phyloP scores from a whole-genome alignment of 2,888 invertebrate species.

The Euspilapteryx auroguttella region DNA sequence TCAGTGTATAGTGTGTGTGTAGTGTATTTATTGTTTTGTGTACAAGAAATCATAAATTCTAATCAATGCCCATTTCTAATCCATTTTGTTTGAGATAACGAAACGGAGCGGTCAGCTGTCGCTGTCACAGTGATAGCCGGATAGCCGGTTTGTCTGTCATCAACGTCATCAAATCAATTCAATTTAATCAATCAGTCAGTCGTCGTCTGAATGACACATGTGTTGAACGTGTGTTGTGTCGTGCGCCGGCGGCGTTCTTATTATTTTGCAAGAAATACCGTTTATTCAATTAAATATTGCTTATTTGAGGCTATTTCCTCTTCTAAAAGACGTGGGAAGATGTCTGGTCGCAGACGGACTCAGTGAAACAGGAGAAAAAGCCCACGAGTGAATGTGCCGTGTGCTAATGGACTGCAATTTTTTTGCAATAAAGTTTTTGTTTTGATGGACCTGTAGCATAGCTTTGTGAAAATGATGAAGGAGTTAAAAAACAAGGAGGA shows the following conservation, averaged over 20 bases:
- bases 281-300: conserved; percentile 44
- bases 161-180: no score
- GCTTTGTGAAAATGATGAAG: conserved; percentile 35
- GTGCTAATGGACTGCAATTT: neutral
- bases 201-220: conserved; percentile 38
- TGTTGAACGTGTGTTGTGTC: conserved; percentile 13
- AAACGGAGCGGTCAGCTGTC: no score
- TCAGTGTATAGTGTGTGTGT: no score
- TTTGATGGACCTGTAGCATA: no score
- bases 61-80: no score
- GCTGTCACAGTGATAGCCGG: no score
- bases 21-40: no score
- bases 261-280: conserved; percentile 45
- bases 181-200: conserved; percentile 45
- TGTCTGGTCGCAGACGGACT: conserved; percentile 23
- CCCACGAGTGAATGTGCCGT: neutral
- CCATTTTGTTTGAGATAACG: no score
- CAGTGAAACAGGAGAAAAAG: conserved; percentile 14
- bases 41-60: no score
- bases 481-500: conserved; percentile 33
- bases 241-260: conserved; percentile 18
- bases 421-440: neutral
- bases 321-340: conserved; percentile 23
- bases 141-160: conserved; percentile 5
- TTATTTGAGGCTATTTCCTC: conserved; percentile 25